phyloP scores from a whole-genome alignment of 1,140 invertebrate genomes.

The Habropoda laboriosa region DNA sequence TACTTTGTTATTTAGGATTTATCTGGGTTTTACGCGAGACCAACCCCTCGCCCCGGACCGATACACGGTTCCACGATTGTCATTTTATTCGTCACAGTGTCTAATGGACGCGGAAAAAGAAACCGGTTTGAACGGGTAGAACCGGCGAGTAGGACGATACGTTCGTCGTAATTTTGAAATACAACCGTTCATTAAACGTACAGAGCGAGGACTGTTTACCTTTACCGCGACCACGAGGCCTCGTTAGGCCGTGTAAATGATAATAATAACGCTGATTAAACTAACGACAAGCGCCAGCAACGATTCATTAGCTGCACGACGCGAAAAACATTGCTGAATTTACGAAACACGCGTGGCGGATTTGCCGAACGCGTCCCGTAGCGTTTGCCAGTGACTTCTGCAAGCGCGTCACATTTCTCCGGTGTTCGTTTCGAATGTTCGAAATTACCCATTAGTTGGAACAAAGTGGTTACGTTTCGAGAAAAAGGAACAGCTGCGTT shows the following conservation, averaged over 20 bases:
- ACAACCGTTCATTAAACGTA: slow-evolving; percentile 21
- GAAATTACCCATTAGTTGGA: not conserved
- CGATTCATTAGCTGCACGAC: slow-evolving; percentile 29
- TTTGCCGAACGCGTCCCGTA: not conserved
- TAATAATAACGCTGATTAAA: slow-evolving; percentile 44
- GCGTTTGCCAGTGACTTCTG: not conserved
- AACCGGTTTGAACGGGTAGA: slow-evolving; percentile 19
- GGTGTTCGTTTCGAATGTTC: not conserved
- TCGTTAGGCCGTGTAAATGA: slow-evolving; percentile 24
- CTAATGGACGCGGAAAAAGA: slow-evolving; percentile 21
- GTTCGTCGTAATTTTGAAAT: slow-evolving; percentile 16
- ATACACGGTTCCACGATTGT: not conserved
- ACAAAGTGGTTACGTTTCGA: not conserved
- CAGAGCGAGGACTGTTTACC: not conserved
- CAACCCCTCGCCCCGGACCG: too few species aligned
- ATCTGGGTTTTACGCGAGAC: slow-evolving; percentile 4
- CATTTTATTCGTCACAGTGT: slow-evolving; percentile 38
- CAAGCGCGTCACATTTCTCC: not conserved
- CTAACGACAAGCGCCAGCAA: slow-evolving; percentile 11
- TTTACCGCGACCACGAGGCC: not conserved
- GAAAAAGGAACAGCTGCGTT: not conserved
- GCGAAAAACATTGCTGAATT: slow-evolving; percentile 26
- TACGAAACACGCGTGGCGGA: slow-evolving; percentile 9
- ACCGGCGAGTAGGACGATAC: not conserved
- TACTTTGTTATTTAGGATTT: slow-evolving; percentile 13